phyloP scores from a whole-genome alignment of 2,888 invertebrate species.

The Eristalis intricaria region DNA sequence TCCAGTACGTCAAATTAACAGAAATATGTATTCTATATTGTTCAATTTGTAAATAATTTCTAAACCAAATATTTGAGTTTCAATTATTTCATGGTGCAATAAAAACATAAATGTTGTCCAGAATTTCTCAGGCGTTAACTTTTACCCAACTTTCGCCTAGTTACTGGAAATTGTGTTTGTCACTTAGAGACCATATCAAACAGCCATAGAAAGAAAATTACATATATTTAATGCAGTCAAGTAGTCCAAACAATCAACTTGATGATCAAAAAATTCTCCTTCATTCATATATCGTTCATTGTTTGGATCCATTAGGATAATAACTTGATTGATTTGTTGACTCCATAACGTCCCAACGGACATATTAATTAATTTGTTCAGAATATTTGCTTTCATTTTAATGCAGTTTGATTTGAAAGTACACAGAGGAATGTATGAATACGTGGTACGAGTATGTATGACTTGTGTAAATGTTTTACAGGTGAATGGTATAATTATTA shows the following conservation, averaged over 20 bases:
- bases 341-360: not conserved
- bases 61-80: too few species aligned
- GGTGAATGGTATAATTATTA: not conserved
- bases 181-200: not conserved
- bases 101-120: too few species aligned
- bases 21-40: too few species aligned
- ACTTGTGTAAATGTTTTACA: too few species aligned
- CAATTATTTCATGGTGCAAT: too few species aligned
- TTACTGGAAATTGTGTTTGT: not conserved
- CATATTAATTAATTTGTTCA: conserved; percentile 18
- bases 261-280: not conserved
- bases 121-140: too few species aligned
- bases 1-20: too few species aligned
- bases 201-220: not conserved
- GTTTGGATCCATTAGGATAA: conserved; percentile 23
- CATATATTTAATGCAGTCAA: not conserved
- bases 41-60: too few species aligned
- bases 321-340: conserved; percentile 25
- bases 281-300: not conserved
- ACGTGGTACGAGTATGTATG: too few species aligned
- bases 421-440: not conserved
- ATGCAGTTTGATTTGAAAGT: not conserved
- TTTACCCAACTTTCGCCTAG: too few species aligned
- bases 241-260: conserved; percentile 12
- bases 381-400: not conserved